Conservation (phyloP, 2,888 invertebrate genomes). For the Eilema griseolum region DNA sequence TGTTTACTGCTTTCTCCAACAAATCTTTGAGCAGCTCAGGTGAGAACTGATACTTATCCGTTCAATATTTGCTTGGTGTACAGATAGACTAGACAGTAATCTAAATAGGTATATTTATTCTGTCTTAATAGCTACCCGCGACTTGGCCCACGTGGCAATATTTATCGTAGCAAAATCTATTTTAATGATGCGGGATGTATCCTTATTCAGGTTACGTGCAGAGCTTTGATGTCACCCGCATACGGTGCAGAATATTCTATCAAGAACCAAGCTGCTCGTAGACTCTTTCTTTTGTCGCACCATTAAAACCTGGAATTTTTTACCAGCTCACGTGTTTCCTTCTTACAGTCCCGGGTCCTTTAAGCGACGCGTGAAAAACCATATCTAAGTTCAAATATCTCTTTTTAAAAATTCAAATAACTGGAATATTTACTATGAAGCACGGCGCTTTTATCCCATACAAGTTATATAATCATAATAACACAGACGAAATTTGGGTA, state of each 20-base stretch:
- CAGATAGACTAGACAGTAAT: neutral
- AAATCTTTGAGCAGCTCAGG: neutral
- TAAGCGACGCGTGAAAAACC: neutral
- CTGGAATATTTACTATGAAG: slow-evolving; percentile 14
- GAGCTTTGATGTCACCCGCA: too few relatives aligned
- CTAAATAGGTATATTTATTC: neutral
- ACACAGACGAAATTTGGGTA: neutral
- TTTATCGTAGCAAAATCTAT: neutral
- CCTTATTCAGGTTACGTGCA: too few relatives aligned
- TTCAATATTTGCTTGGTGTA: neutral
- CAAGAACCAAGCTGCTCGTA: too few relatives aligned
- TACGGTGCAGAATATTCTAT: too few relatives aligned
- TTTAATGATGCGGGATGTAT: too few relatives aligned
- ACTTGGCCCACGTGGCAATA: neutral
- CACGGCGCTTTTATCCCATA: neutral
- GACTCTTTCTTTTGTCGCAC: too few relatives aligned
- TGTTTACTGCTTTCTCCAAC: neutral
- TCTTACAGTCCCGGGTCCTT: too few relatives aligned
- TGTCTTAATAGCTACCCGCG: neutral
- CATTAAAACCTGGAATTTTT: too few relatives aligned
- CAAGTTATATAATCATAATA: slow-evolving; percentile 14
- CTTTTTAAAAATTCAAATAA: slow-evolving; percentile 21
- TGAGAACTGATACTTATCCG: neutral
- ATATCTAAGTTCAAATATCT: slow-evolving; percentile 4
- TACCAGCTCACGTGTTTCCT: too few relatives aligned